Base-by-base conservation (phyloP, 1,140 invertebrate species). In the Anastrepha ludens region DNA sequence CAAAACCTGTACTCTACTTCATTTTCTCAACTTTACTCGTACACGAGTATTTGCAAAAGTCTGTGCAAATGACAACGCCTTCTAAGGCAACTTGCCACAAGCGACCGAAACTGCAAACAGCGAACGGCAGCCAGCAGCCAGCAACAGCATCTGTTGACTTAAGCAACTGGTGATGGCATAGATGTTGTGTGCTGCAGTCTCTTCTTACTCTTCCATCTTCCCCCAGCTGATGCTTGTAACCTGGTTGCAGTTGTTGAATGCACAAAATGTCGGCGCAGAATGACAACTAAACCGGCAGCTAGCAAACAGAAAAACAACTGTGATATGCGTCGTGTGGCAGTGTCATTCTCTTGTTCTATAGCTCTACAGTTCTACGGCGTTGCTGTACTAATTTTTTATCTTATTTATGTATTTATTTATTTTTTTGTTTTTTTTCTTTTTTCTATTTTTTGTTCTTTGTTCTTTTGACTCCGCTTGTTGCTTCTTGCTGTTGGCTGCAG, bases 11-110 rank as follows among this genome's bases (percentile, higher is more conserved):
- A 50, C 70, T 41, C 47, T 78, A 50, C 47, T 41, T 50, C 39
- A 78, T 78, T 78, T 50, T 44, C 70, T 39, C 70, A 62, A 62
- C 60, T 15, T 62, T 13, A 62, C 13, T 62, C 29, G 29, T 29
- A 29, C 29, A 29, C 29, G 29, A 4, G 60, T 62, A 62, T 62
- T 62, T 62, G 60, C 47, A 78, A 50, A 78, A 50, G 47, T 50
- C 70, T 41, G 70, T 50, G 70, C 70, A 50, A 78, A 78, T 78
- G 87, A 87, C 74, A 78, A 87, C 87, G 87, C 87, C 87, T 87
- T 87, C 87, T 60, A 47, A 60, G 59, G 70, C 74, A 50, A 85
- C 58, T 44, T 41, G 64, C 67, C 58, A 87, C 59, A 62, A 47
- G 78, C 70, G n/a, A 62, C 60, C 15, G n/a, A 62, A 62, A 62